Conservation (phyloP, 2,797 vertebrate genomes). For the Philypnodon macrostomus region DNA sequence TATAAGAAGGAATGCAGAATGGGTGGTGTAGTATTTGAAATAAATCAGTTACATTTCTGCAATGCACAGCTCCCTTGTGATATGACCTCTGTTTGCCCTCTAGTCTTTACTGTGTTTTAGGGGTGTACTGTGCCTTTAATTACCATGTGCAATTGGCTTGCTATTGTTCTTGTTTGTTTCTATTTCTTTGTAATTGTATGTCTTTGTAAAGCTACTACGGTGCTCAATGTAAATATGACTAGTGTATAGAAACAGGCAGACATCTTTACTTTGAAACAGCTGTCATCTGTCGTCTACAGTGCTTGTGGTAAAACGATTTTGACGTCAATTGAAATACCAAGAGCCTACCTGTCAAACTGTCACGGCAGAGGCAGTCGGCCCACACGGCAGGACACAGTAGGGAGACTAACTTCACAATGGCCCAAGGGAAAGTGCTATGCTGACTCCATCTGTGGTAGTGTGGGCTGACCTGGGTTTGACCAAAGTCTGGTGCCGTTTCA, state of each 20-base stretch:
- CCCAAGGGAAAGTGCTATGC: conserved; percentile 13
- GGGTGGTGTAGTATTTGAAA: conserved; percentile 16
- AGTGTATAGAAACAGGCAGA: background rate
- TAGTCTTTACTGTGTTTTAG: conserved; percentile 12
- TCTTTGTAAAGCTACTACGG: too few species aligned
- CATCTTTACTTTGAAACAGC: conserved; percentile 6
- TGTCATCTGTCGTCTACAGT: conserved; percentile 1
- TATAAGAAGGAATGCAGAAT: conserved; percentile 1
- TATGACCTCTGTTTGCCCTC: conserved; percentile 27
- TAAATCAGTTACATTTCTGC: conserved; percentile 18
- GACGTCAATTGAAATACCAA: conserved; percentile 17
- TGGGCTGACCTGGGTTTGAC: conserved; percentile 31
- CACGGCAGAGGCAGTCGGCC: conserved; percentile 1
- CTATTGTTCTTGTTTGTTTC: too few species aligned
- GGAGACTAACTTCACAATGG: conserved; percentile 19
- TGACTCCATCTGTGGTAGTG: conserved; percentile 6
- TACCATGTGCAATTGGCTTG: conserved; percentile 9
- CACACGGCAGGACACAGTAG: conserved; percentile 5
- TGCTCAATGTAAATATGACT: background rate
- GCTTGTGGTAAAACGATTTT: conserved; percentile 6
- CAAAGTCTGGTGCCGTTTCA: conserved; percentile 26
- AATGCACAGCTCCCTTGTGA: conserved; percentile 20
- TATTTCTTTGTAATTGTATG: background rate
- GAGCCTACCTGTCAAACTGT: conserved; percentile 16
- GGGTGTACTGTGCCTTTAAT: conserved; percentile 36